phyloP scores from a whole-genome alignment of 2,888 invertebrate genomes.

The Conus canariensis region DNA sequence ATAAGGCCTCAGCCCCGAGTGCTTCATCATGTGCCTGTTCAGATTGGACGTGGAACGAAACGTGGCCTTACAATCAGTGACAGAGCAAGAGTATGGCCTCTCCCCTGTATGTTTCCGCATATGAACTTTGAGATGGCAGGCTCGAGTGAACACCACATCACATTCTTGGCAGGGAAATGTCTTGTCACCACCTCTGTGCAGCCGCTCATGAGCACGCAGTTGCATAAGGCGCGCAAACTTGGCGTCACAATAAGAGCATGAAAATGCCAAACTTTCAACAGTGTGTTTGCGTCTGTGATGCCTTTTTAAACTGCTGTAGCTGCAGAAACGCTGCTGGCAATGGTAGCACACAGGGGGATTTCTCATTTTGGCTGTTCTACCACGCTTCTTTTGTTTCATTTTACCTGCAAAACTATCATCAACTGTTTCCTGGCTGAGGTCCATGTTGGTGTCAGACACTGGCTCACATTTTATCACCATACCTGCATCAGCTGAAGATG shows the following conservation, averaged over 20 bases:
- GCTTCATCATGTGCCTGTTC: constrained; percentile 28
- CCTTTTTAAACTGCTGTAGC: constrained; percentile 18
- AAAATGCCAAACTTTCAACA: not conserved
- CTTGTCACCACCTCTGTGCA: constrained; percentile 30
- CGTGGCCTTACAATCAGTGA: not conserved
- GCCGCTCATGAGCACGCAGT: constrained; percentile 1
- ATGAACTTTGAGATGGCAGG: constrained; percentile 34
- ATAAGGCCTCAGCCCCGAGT: constrained; percentile 31
- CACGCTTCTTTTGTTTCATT: not conserved
- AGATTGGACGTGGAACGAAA: constrained; percentile 25
- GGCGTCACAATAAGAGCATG: not conserved
- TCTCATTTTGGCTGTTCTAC: not conserved
- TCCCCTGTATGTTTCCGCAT: constrained; percentile 40
- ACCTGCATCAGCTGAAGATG: not conserved
- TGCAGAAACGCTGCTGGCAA: constrained; percentile 6
- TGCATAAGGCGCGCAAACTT: not conserved
- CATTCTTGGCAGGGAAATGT: constrained; percentile 37
- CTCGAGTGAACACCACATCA: constrained; percentile 1
- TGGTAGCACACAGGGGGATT: not conserved
- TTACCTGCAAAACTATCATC: no score
- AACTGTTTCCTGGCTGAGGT: no score
- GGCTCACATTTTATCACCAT: constrained; percentile 27
- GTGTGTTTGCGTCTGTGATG: constrained; percentile 4
- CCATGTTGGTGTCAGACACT: not conserved
- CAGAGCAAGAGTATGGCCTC: constrained; percentile 15